Percentiles rank a stretch among this genome's conserved stretches.
Evolutionary conservation across 2,888 invertebrate genomes (phyloP).

Genomic region (Agrenia bidenticulata): DNA sequence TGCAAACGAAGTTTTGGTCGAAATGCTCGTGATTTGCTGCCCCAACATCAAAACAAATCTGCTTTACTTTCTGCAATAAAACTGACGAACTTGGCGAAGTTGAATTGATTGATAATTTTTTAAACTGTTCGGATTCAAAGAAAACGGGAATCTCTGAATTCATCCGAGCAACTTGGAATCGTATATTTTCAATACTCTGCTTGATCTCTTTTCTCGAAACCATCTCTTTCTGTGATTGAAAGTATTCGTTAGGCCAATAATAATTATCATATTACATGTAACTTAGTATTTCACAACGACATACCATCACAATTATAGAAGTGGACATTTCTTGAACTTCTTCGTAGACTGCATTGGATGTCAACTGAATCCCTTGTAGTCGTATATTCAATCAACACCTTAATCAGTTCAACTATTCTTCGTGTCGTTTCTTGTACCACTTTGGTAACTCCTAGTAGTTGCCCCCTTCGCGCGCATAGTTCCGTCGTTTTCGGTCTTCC

Average conservation of each 20-base stretch:
- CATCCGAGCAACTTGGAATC: conserved; percentile 48
- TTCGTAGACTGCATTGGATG: conserved; percentile 44
- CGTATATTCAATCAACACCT: conserved; percentile 47
- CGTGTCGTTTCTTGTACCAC: conserved; percentile 47
- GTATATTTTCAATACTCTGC: conserved; percentile 38
- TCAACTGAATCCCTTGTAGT: conserved; percentile 36
- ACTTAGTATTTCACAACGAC: too few relatives aligned
- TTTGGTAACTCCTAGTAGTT: conserved; percentile 22
- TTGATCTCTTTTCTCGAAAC: conserved; percentile 28
- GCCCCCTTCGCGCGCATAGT: conserved; percentile 22
- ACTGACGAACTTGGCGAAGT: background rate
- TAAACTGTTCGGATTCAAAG: conserved; percentile 24
- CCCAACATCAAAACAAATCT: conserved; percentile 38
- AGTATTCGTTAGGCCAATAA: too few relatives aligned
- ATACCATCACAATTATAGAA: conserved; percentile 35
- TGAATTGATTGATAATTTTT: background rate
- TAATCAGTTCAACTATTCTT: conserved; percentile 49
- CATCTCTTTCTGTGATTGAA: conserved; percentile 23
- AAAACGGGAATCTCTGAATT: conserved; percentile 44
- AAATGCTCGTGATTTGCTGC: too few relatives aligned
- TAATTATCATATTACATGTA: too few relatives aligned
- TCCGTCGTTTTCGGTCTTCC: conserved; percentile 37
- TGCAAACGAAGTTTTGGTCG: too few relatives aligned
- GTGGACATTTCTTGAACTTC: conserved; percentile 44
- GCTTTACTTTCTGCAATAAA: too few relatives aligned